Conservation (phyloP, 2,797 vertebrate species). For the Halcyon smyrnensis region DNA sequence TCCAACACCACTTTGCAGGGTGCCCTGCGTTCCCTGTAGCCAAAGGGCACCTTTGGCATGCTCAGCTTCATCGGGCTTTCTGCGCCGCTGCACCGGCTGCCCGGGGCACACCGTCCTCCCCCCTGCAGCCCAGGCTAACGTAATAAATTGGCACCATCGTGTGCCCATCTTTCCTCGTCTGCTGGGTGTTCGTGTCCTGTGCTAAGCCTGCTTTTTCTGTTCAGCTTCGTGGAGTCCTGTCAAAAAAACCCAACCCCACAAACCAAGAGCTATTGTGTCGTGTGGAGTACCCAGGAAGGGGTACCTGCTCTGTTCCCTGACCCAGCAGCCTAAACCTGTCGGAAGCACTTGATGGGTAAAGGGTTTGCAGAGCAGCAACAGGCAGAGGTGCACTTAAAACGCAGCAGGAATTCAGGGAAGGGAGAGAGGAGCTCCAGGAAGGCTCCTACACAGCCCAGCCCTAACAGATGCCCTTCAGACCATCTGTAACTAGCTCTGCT, state of each 20-base stretch:
- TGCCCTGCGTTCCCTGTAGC: neutral
- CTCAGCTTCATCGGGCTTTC: neutral
- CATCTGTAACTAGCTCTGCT: neutral
- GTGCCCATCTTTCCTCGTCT: neutral
- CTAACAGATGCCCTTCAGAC: neutral
- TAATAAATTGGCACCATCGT: neutral
- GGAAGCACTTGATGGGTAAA: neutral
- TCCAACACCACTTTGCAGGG: neutral
- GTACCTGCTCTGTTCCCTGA: fast-evolving
- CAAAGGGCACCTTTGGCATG: too few species aligned
- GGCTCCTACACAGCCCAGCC: neutral
- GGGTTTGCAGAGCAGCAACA: neutral
- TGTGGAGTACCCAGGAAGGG: neutral
- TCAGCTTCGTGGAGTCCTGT: neutral
- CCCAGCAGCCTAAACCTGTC: neutral
- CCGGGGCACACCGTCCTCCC: neutral
- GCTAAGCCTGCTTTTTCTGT: neutral
- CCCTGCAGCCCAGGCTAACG: neutral
- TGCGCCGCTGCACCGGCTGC: neutral
- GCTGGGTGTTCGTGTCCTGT: neutral
- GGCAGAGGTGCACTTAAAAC: neutral
- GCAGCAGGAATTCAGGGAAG: neutral
- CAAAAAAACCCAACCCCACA: too few species aligned
- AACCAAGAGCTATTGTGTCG: fast-evolving
- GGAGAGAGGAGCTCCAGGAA: neutral